Evolutionary conservation across 2,888 invertebrate genomes (phyloP).

Genomic region (Lasioglossum pauxillum): DNA sequence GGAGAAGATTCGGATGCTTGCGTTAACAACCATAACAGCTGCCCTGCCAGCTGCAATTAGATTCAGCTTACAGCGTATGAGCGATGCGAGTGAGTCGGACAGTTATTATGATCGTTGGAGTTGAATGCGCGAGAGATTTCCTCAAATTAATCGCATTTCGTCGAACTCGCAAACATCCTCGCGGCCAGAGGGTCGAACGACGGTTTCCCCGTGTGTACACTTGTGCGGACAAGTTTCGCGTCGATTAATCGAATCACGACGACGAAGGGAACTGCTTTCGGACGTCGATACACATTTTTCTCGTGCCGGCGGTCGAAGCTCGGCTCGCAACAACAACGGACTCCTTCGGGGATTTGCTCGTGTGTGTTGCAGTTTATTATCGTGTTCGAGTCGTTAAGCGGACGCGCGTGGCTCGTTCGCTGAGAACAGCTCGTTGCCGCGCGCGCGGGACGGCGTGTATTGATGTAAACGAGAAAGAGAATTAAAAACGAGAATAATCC

Average conservation of each 20-base stretch:
- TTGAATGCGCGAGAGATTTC: background rate
- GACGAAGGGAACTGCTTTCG: background rate
- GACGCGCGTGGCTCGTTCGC: constrained; percentile 1
- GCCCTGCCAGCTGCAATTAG: too few relatives aligned
- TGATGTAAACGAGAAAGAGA: constrained; percentile 50
- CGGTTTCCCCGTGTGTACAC: background rate
- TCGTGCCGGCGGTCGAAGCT: background rate
- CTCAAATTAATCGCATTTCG: background rate
- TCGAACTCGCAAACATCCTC: background rate
- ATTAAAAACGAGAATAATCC: constrained; percentile 67
- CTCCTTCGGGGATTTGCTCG: background rate
- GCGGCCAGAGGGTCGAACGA: background rate
- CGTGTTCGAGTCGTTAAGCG: constrained; percentile 24
- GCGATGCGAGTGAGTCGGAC: background rate
- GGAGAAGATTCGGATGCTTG: too few relatives aligned
- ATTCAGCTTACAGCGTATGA: background rate
- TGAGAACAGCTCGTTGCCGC: constrained; percentile 23
- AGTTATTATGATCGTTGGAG: background rate
- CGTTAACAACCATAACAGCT: too few relatives aligned
- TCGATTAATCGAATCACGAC: background rate
- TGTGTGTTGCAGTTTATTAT: constrained; percentile 22
- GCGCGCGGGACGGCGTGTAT: constrained; percentile 11
- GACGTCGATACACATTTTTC: constrained; percentile 5
- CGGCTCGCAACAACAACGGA: background rate
- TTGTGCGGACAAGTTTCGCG: background rate